Conservation (phyloP, 1,140 invertebrate genomes). For the Lasioglossum baleicum region DNA sequence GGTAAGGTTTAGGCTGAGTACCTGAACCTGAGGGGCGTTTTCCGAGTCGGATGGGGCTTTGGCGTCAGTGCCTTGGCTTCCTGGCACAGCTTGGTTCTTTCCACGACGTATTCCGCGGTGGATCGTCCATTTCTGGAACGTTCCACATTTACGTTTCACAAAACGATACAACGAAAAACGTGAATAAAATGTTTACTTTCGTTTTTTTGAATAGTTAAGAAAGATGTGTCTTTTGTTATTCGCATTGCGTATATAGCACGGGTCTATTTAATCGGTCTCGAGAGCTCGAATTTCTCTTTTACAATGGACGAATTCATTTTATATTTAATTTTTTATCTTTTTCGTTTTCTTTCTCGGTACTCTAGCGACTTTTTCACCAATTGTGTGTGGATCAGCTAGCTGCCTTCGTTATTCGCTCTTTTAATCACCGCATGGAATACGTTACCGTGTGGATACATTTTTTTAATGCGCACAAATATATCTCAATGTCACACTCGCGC, state of each 20-base stretch:
- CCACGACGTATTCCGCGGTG: conserved; percentile 88
- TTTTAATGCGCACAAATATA: conserved; percentile 33
- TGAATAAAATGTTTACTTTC: conserved; percentile 38
- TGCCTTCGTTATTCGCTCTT: conserved; percentile 10
- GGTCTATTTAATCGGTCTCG: not conserved
- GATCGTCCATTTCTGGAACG: conserved; percentile 88
- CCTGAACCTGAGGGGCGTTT: conserved; percentile 79
- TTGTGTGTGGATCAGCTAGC: conserved; percentile 18
- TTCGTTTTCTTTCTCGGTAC: not conserved
- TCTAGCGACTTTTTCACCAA: conserved; percentile 14
- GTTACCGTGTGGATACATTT: conserved; percentile 67
- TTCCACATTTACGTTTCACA: conserved; percentile 76
- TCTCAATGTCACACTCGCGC: conserved; percentile 14
- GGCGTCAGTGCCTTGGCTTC: conserved; percentile 77
- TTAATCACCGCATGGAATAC: conserved; percentile 39
- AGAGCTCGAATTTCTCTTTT: not conserved
- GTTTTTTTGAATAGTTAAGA: conserved; percentile 9
- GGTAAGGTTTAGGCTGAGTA: conserved; percentile 77
- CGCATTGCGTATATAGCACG: not conserved
- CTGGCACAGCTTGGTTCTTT: conserved; percentile 83
- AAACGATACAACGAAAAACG: conserved; percentile 47
- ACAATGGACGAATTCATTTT: conserved; percentile 3
- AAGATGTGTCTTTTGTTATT: not conserved
- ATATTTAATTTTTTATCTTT: conserved; percentile 14
- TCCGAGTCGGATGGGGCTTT: conserved; percentile 79